phyloP scores from a whole-genome alignment of 2,113 vertebrate genomes.

The Xenopus tropicalis region UCB_Xtro_10.0 CM004444.2:138633001-138633500 shows the following conservation, averaged over 20 bases:
- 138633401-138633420: constrained; percentile 20
- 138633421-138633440: constrained; percentile 21
- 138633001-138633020: too few species aligned
- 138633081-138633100: too few species aligned
- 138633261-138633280: constrained; percentile 22
- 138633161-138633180: too few species aligned
- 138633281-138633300: constrained; percentile 29
- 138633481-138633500: neutral
- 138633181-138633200: too few species aligned
- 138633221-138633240: constrained; percentile 5
- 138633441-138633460: constrained; percentile 40
- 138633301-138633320: constrained; percentile 22
- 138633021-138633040: too few species aligned
- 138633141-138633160: too few species aligned
- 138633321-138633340: constrained; percentile 38
- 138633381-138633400: constrained; percentile 23
- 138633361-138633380: constrained; percentile 31
- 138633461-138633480: constrained; percentile 12
- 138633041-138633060: neutral
- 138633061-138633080: neutral
- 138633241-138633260: neutral
- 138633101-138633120: too few species aligned
- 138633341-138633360: constrained; percentile 34
- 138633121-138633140: too few species aligned
- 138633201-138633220: neutral